Evolutionary conservation across 2,797 vertebrate genomes (phyloP).

Genomic region (Pyrocephalus nanus): DNA sequence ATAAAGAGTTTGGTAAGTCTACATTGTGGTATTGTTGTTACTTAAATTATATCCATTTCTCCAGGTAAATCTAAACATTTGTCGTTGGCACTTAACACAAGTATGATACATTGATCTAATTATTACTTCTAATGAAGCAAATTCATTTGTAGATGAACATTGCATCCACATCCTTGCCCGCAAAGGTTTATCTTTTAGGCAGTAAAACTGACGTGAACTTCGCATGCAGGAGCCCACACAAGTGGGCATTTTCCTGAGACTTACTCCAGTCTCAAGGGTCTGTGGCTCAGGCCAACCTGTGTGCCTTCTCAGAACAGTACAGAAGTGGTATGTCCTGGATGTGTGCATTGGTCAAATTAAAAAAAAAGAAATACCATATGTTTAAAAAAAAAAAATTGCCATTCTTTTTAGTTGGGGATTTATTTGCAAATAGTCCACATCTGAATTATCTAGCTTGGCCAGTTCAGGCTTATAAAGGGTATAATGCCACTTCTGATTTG

Average conservation of each 20-base stretch:
- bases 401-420: background rate
- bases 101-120: background rate
- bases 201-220: background rate
- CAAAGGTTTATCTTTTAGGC: background rate
- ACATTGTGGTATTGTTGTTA: background rate
- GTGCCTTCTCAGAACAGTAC: background rate
- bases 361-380: background rate
- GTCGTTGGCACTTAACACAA: background rate
- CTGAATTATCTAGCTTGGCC: background rate
- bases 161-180: background rate
- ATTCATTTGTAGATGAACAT: background rate
- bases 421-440: background rate
- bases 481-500: background rate
- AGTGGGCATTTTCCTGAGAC: background rate
- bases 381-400: background rate
- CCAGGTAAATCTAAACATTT: background rate
- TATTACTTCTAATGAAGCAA: background rate
- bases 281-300: background rate
- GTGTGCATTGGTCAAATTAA: background rate
- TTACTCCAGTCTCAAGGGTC: background rate
- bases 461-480: background rate
- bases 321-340: background rate
- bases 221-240: rapidly evolving
- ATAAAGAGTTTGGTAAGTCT: background rate
- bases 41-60: background rate